phyloP scores from a whole-genome alignment of 2,797 vertebrate species.

The Chiloscyllium punctatum region DNA sequence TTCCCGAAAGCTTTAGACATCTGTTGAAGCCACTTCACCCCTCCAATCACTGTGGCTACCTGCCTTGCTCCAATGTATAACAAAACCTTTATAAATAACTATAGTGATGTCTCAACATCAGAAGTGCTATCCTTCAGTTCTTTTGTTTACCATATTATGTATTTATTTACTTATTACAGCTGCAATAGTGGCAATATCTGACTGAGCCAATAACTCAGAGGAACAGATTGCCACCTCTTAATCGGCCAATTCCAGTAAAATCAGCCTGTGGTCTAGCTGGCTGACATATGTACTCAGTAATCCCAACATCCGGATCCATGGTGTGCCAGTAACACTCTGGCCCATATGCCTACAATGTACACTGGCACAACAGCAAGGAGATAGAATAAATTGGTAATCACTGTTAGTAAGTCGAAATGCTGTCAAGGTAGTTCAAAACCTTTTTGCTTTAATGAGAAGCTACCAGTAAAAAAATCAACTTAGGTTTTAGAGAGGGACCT shows the following conservation, averaged over 20 bases:
- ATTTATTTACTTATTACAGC: not conserved
- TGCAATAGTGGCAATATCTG: not conserved
- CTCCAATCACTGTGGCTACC: not conserved
- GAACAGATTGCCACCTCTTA: not conserved
- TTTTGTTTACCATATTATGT: too few relatives aligned
- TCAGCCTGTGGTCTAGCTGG: not conserved
- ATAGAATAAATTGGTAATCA: not conserved
- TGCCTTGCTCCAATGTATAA: not conserved
- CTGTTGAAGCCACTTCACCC: not conserved
- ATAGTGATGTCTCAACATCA: not conserved
- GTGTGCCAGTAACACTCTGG: not conserved
- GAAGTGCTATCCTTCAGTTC: not conserved
- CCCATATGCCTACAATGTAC: not conserved
- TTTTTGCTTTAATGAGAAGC: not conserved
- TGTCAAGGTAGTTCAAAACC: not conserved
- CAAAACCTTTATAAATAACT: not conserved
- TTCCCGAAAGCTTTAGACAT: not conserved
- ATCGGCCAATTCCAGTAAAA: not conserved
- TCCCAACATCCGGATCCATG: not conserved
- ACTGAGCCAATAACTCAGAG: not conserved
- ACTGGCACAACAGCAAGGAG: not conserved
- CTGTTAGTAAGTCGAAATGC: too few relatives aligned
- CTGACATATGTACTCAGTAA: not conserved
- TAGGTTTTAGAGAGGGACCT: not conserved
- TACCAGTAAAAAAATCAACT: not conserved